Percentiles rank a stretch among this genome's conserved stretches.
Evolutionary conservation across 2,113 vertebrate species (phyloP).

Genomic region (Pungitius pungitius): DNA sequence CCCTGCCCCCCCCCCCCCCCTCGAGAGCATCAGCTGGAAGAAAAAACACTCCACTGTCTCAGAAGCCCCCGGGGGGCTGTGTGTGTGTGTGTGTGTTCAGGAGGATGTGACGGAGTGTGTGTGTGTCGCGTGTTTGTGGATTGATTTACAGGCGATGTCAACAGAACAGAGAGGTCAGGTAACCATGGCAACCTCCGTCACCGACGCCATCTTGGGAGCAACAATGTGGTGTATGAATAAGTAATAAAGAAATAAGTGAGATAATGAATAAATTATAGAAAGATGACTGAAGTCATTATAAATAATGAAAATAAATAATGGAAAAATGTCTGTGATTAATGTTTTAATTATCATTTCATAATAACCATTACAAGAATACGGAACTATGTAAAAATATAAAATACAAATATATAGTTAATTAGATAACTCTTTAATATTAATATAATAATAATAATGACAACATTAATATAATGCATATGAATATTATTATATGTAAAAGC

Average conservation of each 20-base stretch:
- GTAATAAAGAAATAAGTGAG: not conserved
- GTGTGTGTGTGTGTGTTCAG: slow-evolving; percentile 21
- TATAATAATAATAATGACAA: not conserved
- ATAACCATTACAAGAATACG: not conserved
- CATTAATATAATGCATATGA: no score
- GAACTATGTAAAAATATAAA: not conserved
- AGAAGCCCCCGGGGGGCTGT: slow-evolving; percentile 53
- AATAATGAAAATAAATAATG: not conserved
- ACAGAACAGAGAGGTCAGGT: not conserved
- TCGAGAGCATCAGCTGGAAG: slow-evolving; percentile 69
- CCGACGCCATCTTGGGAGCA: slow-evolving; percentile 8
- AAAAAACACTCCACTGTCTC: slow-evolving; percentile 56
- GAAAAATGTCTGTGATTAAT: not conserved
- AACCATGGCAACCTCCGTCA: slow-evolving; percentile 2
- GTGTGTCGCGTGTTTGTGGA: slow-evolving; percentile 8
- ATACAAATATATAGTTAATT: not conserved
- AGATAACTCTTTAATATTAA: not conserved
- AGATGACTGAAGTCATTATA: not conserved
- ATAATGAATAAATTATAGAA: not conserved
- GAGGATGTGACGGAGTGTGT: slow-evolving; percentile 4
- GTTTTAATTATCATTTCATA: not conserved
- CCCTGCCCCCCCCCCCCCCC: not conserved
- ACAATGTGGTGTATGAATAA: not conserved
- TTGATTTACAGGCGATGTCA: slow-evolving; percentile 1
- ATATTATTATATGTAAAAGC: not conserved